Base-by-base conservation (phyloP, 2,113 vertebrate genomes). In the Charadrius vociferus region DNA sequence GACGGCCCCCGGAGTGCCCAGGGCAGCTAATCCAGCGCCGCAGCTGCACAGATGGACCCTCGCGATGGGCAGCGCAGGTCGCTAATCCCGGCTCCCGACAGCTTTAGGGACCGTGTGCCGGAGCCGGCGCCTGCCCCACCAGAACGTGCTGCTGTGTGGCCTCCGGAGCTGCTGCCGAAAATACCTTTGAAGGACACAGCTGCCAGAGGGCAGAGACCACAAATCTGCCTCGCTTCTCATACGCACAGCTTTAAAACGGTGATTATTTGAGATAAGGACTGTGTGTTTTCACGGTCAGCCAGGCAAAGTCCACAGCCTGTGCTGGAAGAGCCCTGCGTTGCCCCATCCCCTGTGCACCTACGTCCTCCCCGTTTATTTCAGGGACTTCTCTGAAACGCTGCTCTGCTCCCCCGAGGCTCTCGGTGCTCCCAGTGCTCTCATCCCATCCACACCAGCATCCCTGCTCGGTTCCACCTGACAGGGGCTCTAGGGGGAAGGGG, bases 171-270 rank as follows among this genome's bases (percentile, higher is more conserved):
- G 61, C 73, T 0, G 0, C 41, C 2, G 8, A 9, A 39, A 74
- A 81, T 78, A 55, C 92, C 74, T 21, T 24, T 72, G 71, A 92
- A 95, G 94, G 95, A 30, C 95, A 88, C 71, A 43, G 81, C 94
- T 90, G 85, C 45, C 87, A 41, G 83, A 9, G 32, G 83, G 79
- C 95, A 94, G 65, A 4, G 74, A 56, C 53, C 71, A 39, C 82
- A 23, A 11, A 12, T 55, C 74, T 30, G 74, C 61, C 74, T 15
- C 21, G 0, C 27, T 37, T 43, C 67, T 58, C 34, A 10, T 22
- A 12, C 1, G 1, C 34, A 4, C 39, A 7, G 79, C 66, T 63
- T 36, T n/a, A 4, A 26, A 41, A 11, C 0, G 1, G 50, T 14
- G n/a, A 9, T 53, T 39, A 47, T 24, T 49, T 11, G 6, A 27